Evolutionary conservation across 2,113 vertebrate genomes (phyloP), one percentile per base, ranked within the genome.

Genomic region (Platichthys flesus): DNA sequence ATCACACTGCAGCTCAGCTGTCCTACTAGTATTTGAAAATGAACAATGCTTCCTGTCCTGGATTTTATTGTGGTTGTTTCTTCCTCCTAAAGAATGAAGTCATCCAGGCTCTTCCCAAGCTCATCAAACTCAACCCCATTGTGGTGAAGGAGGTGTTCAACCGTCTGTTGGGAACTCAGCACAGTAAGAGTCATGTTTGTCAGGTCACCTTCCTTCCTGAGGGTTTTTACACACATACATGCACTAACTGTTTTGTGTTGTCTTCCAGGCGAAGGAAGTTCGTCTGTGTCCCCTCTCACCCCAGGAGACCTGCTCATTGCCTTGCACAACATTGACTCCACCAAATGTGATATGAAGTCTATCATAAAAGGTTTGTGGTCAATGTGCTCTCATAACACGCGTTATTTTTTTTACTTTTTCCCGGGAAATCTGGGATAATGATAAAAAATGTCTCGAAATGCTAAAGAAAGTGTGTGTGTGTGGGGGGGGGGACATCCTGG

Each of bases 121-220:
- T 99, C 63, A 99, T 99, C 92, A 99, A 99, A 42, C 96, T 99
- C 64, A 99, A 99, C 90, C 97, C 97, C 4, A 96, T 98, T 0
- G 97, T 99, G n/a, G 97, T 99, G 79, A 99, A 98, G 86, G 97
- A 99, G 80, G 97, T 99, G 3, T 99, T 99, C 94, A 99, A 98
- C 88, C 95, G 97, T 3, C 95, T 99, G 5, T 85, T 99, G 79
- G 97, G 97, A 65, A 97, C 97, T 0, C 97, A 98, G 89, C 97
- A 99, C 1, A 96, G 97, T 99, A 94, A 85, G 96, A 66, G 9
- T 9, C n/a, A 2, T 24, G 28, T n/a, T 52, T 12, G 8, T 54
- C 12, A 15, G 20, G 37, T 18, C n/a, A 7, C 1, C 2, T 14
- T 23, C 9, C 13, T 0, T 47, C 1, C 1, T 5, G 9, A 6